These are phyloP conservation scores for Serilophus lunatus DNA, from an alignment of 2,113 vertebrate species.

Conservation along the genomic window DNA sequence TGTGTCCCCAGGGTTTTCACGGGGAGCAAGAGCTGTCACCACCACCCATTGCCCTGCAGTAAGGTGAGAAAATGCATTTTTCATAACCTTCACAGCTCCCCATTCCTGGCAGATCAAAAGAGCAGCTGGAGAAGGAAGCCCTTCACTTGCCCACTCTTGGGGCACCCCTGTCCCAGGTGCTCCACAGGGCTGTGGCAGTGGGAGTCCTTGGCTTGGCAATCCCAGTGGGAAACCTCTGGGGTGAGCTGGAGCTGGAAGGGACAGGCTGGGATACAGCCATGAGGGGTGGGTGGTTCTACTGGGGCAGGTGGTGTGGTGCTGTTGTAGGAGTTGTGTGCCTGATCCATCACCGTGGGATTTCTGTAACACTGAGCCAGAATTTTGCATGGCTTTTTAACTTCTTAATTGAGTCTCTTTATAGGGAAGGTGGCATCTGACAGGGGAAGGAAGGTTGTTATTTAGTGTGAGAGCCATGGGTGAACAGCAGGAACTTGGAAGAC, in stretches of 20 bases:
- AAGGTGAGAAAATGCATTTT: conserved; percentile 12
- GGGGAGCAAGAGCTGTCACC: background rate
- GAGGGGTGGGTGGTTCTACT: background rate
- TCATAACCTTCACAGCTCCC: background rate
- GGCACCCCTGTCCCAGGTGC: background rate
- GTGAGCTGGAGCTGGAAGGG: background rate
- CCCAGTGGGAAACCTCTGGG: accelerated
- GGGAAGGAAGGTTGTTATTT: background rate
- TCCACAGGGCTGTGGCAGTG: accelerated
- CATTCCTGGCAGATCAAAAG: accelerated
- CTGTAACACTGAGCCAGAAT: background rate
- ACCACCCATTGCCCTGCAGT: accelerated
- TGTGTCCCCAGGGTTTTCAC: accelerated
- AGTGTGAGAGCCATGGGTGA: background rate
- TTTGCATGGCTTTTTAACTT: background rate
- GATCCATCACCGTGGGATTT: accelerated
- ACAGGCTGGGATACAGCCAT: background rate
- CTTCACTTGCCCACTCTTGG: accelerated
- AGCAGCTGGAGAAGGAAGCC: background rate
- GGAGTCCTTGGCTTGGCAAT: background rate
- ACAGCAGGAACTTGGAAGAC: background rate
- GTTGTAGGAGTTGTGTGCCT: background rate
- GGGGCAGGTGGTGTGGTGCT: background rate
- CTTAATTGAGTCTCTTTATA: background rate
- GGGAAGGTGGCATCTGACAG: background rate